phyloP scores from a whole-genome alignment of 2,888 invertebrate species.

The Nowickia ferox region DNA sequence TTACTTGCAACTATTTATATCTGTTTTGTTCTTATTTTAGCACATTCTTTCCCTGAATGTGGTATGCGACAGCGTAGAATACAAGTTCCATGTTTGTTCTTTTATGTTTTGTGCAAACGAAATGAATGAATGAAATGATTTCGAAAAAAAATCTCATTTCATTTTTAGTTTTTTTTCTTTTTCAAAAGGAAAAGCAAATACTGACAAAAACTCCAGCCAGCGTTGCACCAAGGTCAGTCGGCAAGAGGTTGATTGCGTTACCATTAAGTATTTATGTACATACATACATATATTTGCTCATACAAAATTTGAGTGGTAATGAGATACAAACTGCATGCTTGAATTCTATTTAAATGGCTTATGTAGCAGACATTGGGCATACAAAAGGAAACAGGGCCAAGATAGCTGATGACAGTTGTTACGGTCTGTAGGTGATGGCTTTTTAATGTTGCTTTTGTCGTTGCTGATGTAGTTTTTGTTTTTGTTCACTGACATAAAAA shows the following conservation, averaged over 20 bases:
- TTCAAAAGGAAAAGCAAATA: conserved; percentile 22
- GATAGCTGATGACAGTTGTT: conserved; percentile 50
- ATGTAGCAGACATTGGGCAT: conserved; percentile 36
- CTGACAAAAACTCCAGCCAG: conserved; percentile 44
- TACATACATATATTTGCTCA: not conserved
- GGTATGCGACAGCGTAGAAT: conserved; percentile 1
- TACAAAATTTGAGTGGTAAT: conserved; percentile 45
- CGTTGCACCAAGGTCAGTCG: conserved; percentile 59
- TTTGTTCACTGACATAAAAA: conserved; percentile 42
- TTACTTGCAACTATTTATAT: not conserved
- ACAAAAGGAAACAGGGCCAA: conserved; percentile 51
- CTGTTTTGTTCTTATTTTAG: conserved; percentile 9
- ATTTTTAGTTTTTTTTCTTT: not conserved
- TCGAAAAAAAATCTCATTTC: not conserved
- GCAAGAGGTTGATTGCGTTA: conserved; percentile 46
- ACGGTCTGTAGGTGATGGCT: conserved; percentile 64
- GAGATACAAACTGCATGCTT: conserved; percentile 49
- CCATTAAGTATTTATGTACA: conserved; percentile 7
- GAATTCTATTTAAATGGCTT: conserved; percentile 50
- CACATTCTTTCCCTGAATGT: not conserved
- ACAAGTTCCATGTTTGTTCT: conserved; percentile 17
- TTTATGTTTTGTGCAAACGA: conserved; percentile 23
- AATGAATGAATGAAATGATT: conserved; percentile 10
- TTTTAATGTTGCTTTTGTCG: conserved; percentile 41
- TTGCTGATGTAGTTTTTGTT: conserved; percentile 17